These are phyloP conservation scores for Tetraodon nigroviridis DNA, from an alignment of 2,113 vertebrate genomes.

Conservation along the genomic window DNA sequence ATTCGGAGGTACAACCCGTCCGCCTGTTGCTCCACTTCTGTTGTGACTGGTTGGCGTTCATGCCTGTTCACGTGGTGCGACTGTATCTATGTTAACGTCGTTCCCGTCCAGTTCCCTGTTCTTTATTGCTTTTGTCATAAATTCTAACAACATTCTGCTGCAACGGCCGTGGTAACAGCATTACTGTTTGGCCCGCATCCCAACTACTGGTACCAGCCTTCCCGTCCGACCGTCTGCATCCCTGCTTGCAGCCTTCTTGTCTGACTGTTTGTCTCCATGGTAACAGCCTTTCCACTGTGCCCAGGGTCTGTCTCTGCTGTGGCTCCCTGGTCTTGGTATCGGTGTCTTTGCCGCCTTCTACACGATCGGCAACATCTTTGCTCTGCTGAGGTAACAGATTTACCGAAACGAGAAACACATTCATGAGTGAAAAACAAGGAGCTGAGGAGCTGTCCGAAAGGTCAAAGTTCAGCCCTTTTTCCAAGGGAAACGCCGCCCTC, in stretches of 20 bases:
- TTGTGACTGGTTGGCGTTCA: neutral
- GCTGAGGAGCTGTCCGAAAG: neutral
- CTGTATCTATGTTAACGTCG: too few species aligned
- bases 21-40: neutral
- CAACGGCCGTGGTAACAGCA: neutral
- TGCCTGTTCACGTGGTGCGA: too few species aligned
- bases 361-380: constrained; percentile 69
- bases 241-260: neutral
- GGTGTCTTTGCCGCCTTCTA: constrained; percentile 71
- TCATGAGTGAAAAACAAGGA: neutral
- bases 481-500: neutral
- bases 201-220: neutral
- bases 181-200: neutral
- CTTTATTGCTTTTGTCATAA: neutral
- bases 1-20: neutral
- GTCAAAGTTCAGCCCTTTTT: neutral
- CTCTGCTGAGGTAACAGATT: constrained; percentile 66
- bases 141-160: neutral
- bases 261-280: constrained; percentile 3
- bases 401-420: neutral
- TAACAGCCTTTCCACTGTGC: constrained; percentile 1
- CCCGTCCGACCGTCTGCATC: neutral
- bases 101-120: neutral
- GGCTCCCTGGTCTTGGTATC: constrained; percentile 65
- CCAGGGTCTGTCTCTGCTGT: constrained; percentile 70